Percentiles rank a stretch among this genome's conserved stretches.
Evolutionary conservation across 2,888 invertebrate species (phyloP).

Genomic region (Embidobia sp.): DNA sequence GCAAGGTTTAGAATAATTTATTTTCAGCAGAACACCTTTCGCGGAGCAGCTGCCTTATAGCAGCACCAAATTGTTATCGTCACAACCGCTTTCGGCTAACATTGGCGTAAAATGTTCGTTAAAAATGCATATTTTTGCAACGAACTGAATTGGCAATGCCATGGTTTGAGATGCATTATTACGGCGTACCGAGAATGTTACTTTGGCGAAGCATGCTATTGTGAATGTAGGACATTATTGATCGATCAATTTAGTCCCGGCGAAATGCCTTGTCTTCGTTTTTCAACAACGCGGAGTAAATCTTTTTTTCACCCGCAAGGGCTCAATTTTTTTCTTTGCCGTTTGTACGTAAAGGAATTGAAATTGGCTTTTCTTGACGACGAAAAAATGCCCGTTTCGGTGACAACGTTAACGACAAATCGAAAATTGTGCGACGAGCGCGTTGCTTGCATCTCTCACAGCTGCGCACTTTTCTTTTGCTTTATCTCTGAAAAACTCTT

Average conservation of each 20-base stretch:
- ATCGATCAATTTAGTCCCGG: conserved; percentile 45
- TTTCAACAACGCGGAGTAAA: background rate
- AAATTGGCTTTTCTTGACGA: background rate
- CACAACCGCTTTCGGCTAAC: too few relatives aligned
- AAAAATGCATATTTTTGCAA: conserved; percentile 20
- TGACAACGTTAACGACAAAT: background rate
- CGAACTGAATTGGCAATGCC: conserved; percentile 10
- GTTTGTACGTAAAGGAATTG: too few relatives aligned
- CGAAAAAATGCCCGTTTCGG: too few relatives aligned
- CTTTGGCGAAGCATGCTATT: conserved; percentile 48
- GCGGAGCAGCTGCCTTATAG: too few relatives aligned
- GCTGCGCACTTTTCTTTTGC: conserved; percentile 57
- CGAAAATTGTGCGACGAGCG: background rate
- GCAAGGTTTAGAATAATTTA: background rate
- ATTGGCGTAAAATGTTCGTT: background rate
- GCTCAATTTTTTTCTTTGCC: background rate
- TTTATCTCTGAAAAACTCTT: conserved; percentile 42
- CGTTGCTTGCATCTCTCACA: conserved; percentile 48
- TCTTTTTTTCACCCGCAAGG: too few relatives aligned
- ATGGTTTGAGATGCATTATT: conserved; percentile 40
- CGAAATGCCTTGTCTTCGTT: conserved; percentile 25
- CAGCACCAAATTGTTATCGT: too few relatives aligned
- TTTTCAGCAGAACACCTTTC: background rate
- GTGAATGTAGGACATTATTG: conserved; percentile 49
- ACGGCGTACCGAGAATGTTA: conserved; percentile 35